Conservation (phyloP, 2,113 vertebrate species). For the Tringa solitaria region DNA sequence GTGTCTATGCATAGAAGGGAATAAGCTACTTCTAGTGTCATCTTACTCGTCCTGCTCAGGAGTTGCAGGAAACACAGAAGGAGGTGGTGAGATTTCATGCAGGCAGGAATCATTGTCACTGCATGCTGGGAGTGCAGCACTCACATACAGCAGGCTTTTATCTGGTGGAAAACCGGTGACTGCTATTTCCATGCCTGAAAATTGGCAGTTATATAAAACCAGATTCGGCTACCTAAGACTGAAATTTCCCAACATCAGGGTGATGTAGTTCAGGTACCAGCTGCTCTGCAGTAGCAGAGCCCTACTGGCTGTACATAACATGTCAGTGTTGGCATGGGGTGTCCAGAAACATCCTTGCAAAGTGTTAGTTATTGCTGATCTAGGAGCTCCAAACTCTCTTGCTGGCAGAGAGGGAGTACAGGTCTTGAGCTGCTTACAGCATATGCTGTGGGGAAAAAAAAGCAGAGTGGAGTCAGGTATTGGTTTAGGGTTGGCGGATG, state of each 20-base stretch:
- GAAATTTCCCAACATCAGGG: neutral
- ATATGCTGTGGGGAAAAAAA: neutral
- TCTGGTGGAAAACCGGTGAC: neutral
- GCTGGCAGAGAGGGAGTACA: fast-evolving
- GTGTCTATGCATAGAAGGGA: neutral
- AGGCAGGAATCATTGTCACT: neutral
- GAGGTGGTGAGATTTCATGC: neutral
- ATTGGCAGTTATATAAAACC: neutral
- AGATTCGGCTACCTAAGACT: neutral
- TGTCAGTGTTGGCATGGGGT: neutral
- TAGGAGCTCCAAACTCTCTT: neutral
- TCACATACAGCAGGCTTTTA: neutral
- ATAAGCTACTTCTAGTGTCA: neutral
- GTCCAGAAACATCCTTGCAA: fast-evolving
- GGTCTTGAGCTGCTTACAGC: fast-evolving
- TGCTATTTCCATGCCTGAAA: neutral
- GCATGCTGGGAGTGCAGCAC: fast-evolving
- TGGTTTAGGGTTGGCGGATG: fast-evolving
- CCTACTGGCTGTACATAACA: fast-evolving
- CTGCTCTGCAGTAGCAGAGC: neutral
- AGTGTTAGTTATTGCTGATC: neutral
- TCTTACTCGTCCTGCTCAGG: neutral
- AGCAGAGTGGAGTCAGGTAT: neutral
- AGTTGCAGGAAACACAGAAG: neutral
- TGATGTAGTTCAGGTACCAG: neutral